These are phyloP conservation scores for Platorchestia sp. DNA, from an alignment of 1,140 invertebrate species.

Conservation along the genomic window DNA sequence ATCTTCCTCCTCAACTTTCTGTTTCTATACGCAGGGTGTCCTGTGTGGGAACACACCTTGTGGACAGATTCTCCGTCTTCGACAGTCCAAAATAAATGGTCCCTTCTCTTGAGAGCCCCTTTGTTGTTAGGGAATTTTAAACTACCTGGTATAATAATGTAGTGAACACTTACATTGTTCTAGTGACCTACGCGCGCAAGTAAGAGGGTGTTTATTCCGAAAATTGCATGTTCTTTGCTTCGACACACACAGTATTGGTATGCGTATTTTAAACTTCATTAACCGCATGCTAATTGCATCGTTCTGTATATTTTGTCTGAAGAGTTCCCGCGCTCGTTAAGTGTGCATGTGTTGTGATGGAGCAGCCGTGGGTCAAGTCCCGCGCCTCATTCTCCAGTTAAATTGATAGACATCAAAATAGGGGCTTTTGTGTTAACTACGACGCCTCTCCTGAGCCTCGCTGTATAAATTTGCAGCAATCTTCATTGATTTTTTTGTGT, in stretches of 20 bases:
- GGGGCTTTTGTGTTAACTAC: conserved; percentile 39
- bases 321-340: neutral
- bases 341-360: neutral
- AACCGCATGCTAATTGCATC: neutral
- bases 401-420: conserved; percentile 53
- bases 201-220: neutral
- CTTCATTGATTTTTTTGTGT: conserved; percentile 53
- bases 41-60: too few relatives aligned
- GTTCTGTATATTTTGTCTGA: neutral
- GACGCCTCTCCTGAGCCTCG: conserved; percentile 22
- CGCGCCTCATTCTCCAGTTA: neutral
- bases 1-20: too few relatives aligned
- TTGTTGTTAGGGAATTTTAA: too few relatives aligned
- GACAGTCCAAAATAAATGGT: too few relatives aligned
- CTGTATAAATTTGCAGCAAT: conserved; percentile 51
- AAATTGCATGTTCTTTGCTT: neutral
- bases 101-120: too few relatives aligned
- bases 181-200: neutral
- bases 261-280: neutral
- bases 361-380: neutral
- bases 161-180: too few relatives aligned
- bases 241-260: neutral
- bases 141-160: too few relatives aligned
- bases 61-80: too few relatives aligned
- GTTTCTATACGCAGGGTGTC: too few relatives aligned